Percentiles rank a stretch among this genome's conserved stretches.
Evolutionary conservation across 1,140 invertebrate species (phyloP).

Genomic region (Agrilus planipennis): DNA sequence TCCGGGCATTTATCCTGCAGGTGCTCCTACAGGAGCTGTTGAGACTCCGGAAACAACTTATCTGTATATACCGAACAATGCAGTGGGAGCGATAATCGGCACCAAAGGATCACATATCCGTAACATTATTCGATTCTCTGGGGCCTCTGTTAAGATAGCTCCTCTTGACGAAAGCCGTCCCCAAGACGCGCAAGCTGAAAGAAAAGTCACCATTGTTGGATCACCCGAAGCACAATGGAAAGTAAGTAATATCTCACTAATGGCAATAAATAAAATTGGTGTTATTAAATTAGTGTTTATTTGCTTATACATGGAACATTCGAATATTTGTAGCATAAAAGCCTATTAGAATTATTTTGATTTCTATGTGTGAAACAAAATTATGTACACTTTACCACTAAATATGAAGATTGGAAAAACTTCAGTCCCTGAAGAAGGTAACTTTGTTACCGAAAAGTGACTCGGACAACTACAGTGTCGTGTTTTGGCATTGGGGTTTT

Average conservation of each 20-base stretch:
- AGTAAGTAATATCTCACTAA: conserved; percentile 45
- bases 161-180: conserved; percentile 71
- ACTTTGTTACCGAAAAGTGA: too few species aligned
- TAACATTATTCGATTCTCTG: conserved; percentile 92
- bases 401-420: too few species aligned
- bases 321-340: too few species aligned
- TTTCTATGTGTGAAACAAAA: too few species aligned
- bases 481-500: too few species aligned
- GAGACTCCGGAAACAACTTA: conserved; percentile 76
- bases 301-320: too few species aligned
- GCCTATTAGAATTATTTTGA: too few species aligned
- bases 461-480: too few species aligned
- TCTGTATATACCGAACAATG: conserved; percentile 93
- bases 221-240: conserved; percentile 95
- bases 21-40: conserved; percentile 35
- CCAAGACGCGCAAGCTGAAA: conserved; percentile 53
- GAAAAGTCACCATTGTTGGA: conserved; percentile 91
- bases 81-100: conserved; percentile 94
- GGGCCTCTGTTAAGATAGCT: conserved; percentile 87
- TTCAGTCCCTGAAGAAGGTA: too few species aligned
- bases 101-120: conserved; percentile 93
- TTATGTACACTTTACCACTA: too few species aligned
- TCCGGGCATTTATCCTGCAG: conserved; percentile 40
- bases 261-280: too few species aligned
- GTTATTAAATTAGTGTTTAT: too few species aligned